A percentile compares a stretch with the other conserved stretches of the same genome.
These are phyloP conservation scores for Mamestra configurata DNA, from an alignment of 1,140 invertebrate genomes.

Conservation along the genomic window DNA sequence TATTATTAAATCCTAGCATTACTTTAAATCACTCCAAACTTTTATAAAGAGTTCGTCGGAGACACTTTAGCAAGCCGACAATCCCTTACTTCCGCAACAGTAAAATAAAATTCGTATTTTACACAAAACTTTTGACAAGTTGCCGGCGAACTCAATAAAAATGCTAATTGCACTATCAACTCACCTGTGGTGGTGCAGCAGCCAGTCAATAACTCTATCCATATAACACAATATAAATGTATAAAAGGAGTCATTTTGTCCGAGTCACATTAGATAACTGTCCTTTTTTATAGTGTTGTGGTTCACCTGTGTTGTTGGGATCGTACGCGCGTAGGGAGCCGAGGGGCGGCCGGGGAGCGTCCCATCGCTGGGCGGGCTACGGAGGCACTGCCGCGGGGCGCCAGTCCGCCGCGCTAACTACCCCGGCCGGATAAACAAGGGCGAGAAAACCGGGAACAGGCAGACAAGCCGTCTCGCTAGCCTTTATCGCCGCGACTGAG, in stretches of 20 bases:
- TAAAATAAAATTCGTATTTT: constrained; percentile 52
- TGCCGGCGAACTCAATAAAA: constrained; percentile 75
- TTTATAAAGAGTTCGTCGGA: constrained; percentile 21
- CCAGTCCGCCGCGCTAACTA: constrained; percentile 75
- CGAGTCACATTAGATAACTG: constrained; percentile 67
- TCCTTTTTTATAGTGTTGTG: constrained; percentile 58
- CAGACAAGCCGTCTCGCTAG: constrained; percentile 87
- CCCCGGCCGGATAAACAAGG: constrained; percentile 85
- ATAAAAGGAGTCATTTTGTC: constrained; percentile 86
- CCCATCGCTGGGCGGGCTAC: constrained; percentile 78
- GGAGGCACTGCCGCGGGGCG: constrained; percentile 84
- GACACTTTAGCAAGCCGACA: constrained; percentile 22
- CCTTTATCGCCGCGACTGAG: constrained; percentile 75
- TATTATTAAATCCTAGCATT: not conserved
- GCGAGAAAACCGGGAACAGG: constrained; percentile 82
- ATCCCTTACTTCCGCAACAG: constrained; percentile 51
- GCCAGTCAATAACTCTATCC: constrained; percentile 77
- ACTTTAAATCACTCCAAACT: not conserved
- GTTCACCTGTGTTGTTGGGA: constrained; percentile 75
- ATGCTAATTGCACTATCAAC: constrained; percentile 79
- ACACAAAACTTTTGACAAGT: constrained; percentile 72
- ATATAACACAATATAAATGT: constrained; percentile 85
- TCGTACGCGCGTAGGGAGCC: constrained; percentile 62
- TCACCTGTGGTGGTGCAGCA: constrained; percentile 83
- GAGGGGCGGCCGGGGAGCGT: constrained; percentile 68